Percentiles rank a stretch among this genome's conserved stretches.
Evolutionary conservation across 2,797 vertebrate species (phyloP).

Genomic region (Pteronotus mesoamericanus): DNA sequence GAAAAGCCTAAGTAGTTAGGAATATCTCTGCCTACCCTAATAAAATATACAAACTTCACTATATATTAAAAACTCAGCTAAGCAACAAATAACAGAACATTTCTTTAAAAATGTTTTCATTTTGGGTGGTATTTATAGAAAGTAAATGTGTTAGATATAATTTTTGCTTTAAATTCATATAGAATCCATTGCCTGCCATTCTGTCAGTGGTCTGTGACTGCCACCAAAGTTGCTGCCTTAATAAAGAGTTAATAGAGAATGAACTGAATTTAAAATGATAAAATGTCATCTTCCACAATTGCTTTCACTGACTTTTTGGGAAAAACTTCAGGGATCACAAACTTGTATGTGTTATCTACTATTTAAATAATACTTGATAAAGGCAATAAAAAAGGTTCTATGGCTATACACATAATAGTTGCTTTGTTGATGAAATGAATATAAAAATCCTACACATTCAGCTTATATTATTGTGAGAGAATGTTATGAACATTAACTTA

Average conservation of each 20-base stretch:
- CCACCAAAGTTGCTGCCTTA: background rate
- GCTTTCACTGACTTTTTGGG: background rate
- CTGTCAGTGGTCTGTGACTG: background rate
- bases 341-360: background rate
- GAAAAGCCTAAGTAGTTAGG: background rate
- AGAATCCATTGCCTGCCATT: background rate
- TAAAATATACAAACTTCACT: background rate
- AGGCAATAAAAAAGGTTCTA: background rate
- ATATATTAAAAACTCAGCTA: constrained; percentile 2
- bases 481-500: background rate
- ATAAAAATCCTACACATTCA: background rate
- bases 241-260: background rate
- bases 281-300: background rate
- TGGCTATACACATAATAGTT: background rate
- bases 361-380: background rate
- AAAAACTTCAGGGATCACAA: background rate
- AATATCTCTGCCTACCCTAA: background rate
- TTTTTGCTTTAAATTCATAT: background rate
- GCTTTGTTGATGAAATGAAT: background rate
- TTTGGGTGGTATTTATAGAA: background rate
- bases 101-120: background rate
- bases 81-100: background rate
- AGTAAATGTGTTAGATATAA: background rate
- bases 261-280: background rate
- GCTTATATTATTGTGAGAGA: background rate